phyloP scores from a whole-genome alignment of 2,888 invertebrate species.

The Lasioglossum calceatum region DNA sequence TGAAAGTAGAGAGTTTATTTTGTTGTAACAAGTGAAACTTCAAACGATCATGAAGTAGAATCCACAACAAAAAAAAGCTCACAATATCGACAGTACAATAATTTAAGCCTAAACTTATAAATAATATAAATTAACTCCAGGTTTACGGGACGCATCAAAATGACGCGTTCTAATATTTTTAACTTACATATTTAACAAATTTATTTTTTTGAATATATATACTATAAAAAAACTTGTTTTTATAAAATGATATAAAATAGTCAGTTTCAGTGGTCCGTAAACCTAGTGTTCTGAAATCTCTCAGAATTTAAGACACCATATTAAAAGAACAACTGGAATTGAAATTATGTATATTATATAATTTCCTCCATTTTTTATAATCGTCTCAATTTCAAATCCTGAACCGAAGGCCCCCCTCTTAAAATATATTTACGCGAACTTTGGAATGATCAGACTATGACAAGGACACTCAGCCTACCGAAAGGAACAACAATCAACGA shows the following conservation, averaged over 20 bases:
- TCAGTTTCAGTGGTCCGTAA: not conserved
- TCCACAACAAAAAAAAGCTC: not conserved
- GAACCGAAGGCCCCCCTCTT: not conserved
- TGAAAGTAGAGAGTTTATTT: not conserved
- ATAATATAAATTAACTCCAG: not conserved
- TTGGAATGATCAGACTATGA: conserved; percentile 31
- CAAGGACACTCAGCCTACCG: conserved; percentile 11
- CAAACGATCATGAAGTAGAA: conserved; percentile 5
- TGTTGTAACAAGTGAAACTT: conserved; percentile 15
- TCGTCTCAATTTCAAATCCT: conserved; percentile 10
- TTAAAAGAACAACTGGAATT: not conserved
- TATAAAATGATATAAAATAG: not conserved
- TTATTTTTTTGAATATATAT: not conserved
- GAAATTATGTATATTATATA: not conserved
- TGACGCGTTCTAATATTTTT: not conserved
- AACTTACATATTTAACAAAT: conserved; percentile 1
- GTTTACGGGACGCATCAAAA: not conserved
- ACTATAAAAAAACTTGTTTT: not conserved
- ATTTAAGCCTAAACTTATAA: conserved; percentile 7
- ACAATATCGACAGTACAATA: not conserved
- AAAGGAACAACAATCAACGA: conserved; percentile 29
- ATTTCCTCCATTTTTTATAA: not conserved
- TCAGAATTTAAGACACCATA: not conserved
- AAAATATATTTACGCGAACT: conserved; percentile 32
- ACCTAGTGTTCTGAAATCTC: conserved; percentile 4